Conservation (phyloP, 2,888 invertebrate genomes). For the Odontothrips loti region DNA sequence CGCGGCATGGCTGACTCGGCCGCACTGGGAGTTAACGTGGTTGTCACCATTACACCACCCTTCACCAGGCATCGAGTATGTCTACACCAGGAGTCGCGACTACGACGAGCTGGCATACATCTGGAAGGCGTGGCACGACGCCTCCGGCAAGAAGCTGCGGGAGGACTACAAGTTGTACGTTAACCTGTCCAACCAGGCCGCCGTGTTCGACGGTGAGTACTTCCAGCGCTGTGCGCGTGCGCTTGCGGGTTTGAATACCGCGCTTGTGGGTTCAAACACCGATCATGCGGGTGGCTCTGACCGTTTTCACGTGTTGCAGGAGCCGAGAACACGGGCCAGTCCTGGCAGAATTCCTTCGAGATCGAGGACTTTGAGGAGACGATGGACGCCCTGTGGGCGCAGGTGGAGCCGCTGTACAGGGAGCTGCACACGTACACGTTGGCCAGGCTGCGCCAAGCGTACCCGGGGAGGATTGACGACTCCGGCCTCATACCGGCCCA, state of each 20-base stretch:
- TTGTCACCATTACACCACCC: no score
- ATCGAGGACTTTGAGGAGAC: conserved; percentile 70
- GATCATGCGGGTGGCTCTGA: no score
- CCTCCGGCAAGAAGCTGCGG: conserved; percentile 72
- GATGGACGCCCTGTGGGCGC: conserved; percentile 76
- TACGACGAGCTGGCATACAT: conserved; percentile 84
- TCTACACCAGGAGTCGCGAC: conserved; percentile 76
- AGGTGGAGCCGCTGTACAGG: conserved; percentile 79
- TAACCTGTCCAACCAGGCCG: conserved; percentile 74
- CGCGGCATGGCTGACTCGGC: no score
- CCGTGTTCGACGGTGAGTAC: conserved; percentile 71
- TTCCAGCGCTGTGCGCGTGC: no score
- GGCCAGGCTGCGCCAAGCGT: conserved; percentile 72
- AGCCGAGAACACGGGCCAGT: conserved; percentile 79
- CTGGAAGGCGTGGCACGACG: conserved; percentile 88
- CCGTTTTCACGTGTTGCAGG: conserved; percentile 52
- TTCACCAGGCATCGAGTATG: conserved; percentile 50
- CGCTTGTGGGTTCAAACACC: no score
- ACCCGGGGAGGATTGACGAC: conserved; percentile 72
- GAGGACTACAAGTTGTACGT: conserved; percentile 76
- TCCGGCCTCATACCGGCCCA: conserved; percentile 81
- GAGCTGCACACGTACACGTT: conserved; percentile 85
- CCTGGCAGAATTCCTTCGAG: conserved; percentile 86
- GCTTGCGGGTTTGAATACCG: no score
- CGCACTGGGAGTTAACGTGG: no score